Evolutionary conservation across 2,888 invertebrate species (phyloP).

Genomic region (Tenodera sinensis): DNA sequence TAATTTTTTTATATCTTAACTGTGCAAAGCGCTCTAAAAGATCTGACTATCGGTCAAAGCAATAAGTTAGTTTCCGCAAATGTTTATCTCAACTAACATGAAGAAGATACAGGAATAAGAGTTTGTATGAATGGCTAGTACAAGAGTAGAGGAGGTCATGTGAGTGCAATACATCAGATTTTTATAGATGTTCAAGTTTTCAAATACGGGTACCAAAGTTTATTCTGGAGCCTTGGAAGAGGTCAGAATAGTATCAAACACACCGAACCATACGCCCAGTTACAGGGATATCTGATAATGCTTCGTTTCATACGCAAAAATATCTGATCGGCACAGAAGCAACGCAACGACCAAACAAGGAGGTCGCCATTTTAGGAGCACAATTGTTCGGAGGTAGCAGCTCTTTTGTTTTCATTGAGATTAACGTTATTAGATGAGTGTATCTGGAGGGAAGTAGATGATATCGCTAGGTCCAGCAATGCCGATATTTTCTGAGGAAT

Average conservation of each 20-base stretch:
- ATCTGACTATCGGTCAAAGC: no score
- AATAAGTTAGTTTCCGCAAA: no score
- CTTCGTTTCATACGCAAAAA: background rate
- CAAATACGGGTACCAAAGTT: background rate
- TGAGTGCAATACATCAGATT: no score
- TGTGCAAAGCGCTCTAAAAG: no score
- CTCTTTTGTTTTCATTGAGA: background rate
- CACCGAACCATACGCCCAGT: background rate
- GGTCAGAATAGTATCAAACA: no score
- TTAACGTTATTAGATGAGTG: background rate
- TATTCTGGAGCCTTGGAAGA: background rate
- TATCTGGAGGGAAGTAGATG: background rate
- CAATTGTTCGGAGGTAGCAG: background rate
- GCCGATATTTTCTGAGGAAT: background rate
- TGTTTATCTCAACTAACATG: no score
- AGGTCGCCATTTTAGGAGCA: background rate
- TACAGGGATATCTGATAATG: background rate
- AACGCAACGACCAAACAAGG: background rate
- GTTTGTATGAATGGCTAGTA: no score
- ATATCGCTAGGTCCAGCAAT: background rate
- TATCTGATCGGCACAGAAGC: background rate
- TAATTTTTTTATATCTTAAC: no score
- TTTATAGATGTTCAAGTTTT: no score
- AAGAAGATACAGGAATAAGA: no score
- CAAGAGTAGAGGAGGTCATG: no score